phyloP scores from a whole-genome alignment of 1,140 invertebrate genomes.

The Ceratina japonica region DNA sequence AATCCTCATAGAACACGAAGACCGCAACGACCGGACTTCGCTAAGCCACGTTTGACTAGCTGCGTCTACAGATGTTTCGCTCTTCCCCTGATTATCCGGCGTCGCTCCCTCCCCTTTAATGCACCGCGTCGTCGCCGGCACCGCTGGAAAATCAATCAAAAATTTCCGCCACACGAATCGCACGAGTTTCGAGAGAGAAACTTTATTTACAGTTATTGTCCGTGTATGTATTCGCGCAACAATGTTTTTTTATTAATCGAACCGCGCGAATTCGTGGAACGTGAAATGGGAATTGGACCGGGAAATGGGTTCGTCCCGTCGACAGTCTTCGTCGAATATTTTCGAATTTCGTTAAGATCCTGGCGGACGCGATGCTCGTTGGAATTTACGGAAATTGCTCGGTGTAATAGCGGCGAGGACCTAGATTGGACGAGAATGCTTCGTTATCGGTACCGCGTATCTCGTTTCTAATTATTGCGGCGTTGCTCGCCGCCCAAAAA shows the following conservation, averaged over 20 bases:
- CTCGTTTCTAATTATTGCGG: slow-evolving; percentile 22
- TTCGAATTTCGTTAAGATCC: background rate
- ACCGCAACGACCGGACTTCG: slow-evolving; percentile 1
- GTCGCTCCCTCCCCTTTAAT: background rate
- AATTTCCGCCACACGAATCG: too few relatives aligned
- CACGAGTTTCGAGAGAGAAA: too few relatives aligned
- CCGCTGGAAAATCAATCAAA: too few relatives aligned
- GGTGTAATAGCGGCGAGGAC: background rate
- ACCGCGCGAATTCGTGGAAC: too few relatives aligned
- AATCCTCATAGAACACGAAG: slow-evolving; percentile 39
- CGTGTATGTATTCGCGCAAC: too few relatives aligned
- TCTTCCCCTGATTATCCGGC: background rate
- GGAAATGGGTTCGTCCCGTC: background rate
- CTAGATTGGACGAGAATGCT: background rate
- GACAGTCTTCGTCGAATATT: background rate
- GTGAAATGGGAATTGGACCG: background rate
- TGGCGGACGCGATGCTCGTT: background rate
- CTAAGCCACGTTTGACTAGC: background rate
- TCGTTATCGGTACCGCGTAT: slow-evolving; percentile 9
- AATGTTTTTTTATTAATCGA: too few relatives aligned
- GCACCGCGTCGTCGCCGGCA: too few relatives aligned
- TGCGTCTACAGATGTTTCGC: background rate
- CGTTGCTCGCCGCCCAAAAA: background rate
- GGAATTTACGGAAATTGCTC: slow-evolving; percentile 1
- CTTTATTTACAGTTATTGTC: too few relatives aligned